Percentiles rank a stretch among this genome's conserved stretches.
phyloP scores from a whole-genome alignment of 2,797 vertebrate genomes.

The Columba guinea region DNA sequence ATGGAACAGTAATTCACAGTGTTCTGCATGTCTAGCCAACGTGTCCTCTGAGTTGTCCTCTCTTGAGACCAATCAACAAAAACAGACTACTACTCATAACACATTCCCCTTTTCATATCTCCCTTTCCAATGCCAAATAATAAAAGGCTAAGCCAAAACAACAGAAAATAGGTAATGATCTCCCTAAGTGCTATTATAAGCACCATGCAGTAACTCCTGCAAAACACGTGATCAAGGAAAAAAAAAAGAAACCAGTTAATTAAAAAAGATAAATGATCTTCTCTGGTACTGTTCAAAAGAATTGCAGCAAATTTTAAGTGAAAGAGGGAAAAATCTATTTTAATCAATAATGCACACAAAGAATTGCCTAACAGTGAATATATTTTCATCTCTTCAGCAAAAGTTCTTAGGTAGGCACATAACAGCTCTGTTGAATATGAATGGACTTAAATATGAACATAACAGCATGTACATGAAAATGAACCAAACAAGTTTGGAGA shows the following conservation, averaged over 20 bases:
- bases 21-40: conserved; percentile 61
- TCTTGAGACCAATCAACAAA: conserved; percentile 69
- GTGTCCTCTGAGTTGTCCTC: conserved; percentile 54
- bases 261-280: background rate
- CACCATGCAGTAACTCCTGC: background rate
- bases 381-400: background rate
- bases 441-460: background rate
- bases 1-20: conserved; percentile 34
- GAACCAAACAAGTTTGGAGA: background rate
- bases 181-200: background rate
- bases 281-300: background rate
- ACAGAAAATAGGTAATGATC: background rate
- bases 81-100: conserved; percentile 26
- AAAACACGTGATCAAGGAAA: background rate
- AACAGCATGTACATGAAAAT: background rate
- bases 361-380: background rate
- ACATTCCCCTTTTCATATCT: conserved; percentile 21
- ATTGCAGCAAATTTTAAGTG: background rate
- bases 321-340: background rate
- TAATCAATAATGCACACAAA: background rate
- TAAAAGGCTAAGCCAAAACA: conserved; percentile 51
- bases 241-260: background rate
- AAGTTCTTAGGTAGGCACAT: background rate
- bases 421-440: background rate
- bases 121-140: conserved; percentile 16